These are phyloP conservation scores for Calyptommatus sinebrachiatus DNA, from an alignment of 2,113 vertebrate species.

Conservation along the genomic window DNA sequence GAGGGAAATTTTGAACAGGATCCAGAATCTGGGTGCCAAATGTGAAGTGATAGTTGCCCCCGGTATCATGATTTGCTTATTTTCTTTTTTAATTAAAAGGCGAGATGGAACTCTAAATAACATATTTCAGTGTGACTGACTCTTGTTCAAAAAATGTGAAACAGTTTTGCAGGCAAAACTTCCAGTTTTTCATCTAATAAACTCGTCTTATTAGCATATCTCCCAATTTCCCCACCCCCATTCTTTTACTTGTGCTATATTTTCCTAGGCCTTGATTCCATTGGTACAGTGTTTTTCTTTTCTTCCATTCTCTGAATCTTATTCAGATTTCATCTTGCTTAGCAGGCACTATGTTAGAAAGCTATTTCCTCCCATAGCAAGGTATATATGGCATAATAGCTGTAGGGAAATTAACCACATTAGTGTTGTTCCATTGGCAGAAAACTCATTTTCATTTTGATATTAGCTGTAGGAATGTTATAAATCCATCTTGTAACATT, in stretches of 20 bases:
- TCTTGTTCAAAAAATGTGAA: neutral
- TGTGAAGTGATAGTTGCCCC: too few relatives aligned
- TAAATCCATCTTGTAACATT: constrained; percentile 33
- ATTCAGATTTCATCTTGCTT: constrained; percentile 14
- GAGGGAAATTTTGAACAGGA: too few relatives aligned
- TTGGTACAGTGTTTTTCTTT: neutral
- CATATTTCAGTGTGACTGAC: neutral
- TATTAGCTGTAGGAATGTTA: constrained; percentile 26
- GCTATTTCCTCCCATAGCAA: constrained; percentile 17
- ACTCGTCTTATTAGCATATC: constrained; percentile 1
- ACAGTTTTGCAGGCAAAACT: neutral
- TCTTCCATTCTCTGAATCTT: constrained; percentile 1
- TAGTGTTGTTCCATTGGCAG: constrained; percentile 24
- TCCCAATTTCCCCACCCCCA: neutral
- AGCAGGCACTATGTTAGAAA: constrained; percentile 17
- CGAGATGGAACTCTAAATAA: neutral
- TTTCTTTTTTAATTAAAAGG: neutral
- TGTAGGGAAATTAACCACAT: constrained; percentile 26
- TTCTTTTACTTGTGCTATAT: neutral
- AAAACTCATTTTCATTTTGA: constrained; percentile 38
- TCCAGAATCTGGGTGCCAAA: too few relatives aligned
- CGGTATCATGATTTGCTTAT: too few relatives aligned
- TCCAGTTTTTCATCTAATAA: neutral
- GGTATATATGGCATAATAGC: constrained; percentile 17
- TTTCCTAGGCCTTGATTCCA: neutral